Conservation (phyloP, 2,113 vertebrate species). For the Scortum barcoo region DNA sequence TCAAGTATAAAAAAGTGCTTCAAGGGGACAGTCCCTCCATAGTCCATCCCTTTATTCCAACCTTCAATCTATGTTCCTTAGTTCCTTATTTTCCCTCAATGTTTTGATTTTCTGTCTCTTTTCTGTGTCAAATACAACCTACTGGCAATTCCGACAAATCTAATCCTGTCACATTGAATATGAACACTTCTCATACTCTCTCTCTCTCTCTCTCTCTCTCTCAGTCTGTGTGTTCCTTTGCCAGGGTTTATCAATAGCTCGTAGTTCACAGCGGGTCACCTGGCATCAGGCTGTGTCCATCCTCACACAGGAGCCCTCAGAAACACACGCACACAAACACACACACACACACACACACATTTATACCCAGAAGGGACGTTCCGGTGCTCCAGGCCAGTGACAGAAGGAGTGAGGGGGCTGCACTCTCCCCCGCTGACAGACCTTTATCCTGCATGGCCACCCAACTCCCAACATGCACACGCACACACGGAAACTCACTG, state of each 20-base stretch:
- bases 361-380: slow-evolving; percentile 52
- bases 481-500: background rate
- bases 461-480: slow-evolving; percentile 12
- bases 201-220: slow-evolving; percentile 1
- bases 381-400: slow-evolving; percentile 68
- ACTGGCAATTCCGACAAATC: slow-evolving; percentile 38
- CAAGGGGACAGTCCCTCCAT: background rate
- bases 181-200: slow-evolving; percentile 33
- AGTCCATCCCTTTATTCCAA: background rate
- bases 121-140: slow-evolving; percentile 37
- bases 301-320: slow-evolving; percentile 23
- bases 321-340: slow-evolving; percentile 39
- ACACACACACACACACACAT: slow-evolving; percentile 24
- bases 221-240: slow-evolving; percentile 31
- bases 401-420: slow-evolving; percentile 75
- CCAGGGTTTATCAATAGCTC: slow-evolving; percentile 73
- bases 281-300: slow-evolving; percentile 42
- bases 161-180: slow-evolving; percentile 54
- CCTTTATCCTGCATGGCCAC: slow-evolving; percentile 63
- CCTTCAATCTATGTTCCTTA: background rate
- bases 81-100: background rate
- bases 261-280: slow-evolving; percentile 57
- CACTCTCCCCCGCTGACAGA: slow-evolving; percentile 64
- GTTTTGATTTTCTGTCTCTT: slow-evolving; percentile 3
- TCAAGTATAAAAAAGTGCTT: too few species aligned